Percentiles rank a stretch among this genome's conserved stretches.
phyloP scores from a whole-genome alignment of 2,113 vertebrate species.

The Dipodomys merriami region DNA sequence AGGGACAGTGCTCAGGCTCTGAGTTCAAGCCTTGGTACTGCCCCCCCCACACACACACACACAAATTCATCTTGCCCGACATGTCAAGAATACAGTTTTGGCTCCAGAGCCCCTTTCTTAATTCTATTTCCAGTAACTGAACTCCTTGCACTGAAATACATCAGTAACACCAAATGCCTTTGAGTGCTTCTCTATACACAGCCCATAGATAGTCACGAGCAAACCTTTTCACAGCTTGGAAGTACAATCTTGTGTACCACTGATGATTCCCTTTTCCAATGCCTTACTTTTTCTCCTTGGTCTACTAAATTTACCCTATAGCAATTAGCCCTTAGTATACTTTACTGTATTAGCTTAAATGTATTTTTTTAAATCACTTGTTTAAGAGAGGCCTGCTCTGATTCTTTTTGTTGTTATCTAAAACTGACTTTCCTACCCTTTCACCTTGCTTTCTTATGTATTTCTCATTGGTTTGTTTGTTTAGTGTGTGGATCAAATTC shows the following conservation, averaged over 20 bases:
- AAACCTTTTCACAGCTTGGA: background rate
- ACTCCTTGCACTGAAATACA: background rate
- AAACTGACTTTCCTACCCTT: background rate
- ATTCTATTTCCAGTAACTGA: background rate
- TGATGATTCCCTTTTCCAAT: background rate
- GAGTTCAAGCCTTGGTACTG: too few species aligned
- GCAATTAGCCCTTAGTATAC: background rate
- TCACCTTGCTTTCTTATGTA: background rate
- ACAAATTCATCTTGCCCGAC: background rate
- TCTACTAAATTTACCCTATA: background rate
- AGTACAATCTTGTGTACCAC: background rate
- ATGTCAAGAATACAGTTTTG: background rate
- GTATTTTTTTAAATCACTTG: background rate
- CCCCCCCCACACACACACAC: too few species aligned
- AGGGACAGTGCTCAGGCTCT: too few species aligned
- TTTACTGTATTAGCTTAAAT: background rate
- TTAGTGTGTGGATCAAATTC: background rate
- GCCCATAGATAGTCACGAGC: background rate
- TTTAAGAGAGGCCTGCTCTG: background rate
- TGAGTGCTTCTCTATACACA: background rate
- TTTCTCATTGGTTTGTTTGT: background rate
- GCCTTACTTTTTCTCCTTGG: background rate
- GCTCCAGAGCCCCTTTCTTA: background rate
- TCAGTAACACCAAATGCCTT: background rate
- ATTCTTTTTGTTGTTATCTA: background rate